Evolutionary conservation across 2,888 invertebrate species (phyloP), one percentile per base, ranked within the genome.

Genomic region (Callimorpha dominula): DNA sequence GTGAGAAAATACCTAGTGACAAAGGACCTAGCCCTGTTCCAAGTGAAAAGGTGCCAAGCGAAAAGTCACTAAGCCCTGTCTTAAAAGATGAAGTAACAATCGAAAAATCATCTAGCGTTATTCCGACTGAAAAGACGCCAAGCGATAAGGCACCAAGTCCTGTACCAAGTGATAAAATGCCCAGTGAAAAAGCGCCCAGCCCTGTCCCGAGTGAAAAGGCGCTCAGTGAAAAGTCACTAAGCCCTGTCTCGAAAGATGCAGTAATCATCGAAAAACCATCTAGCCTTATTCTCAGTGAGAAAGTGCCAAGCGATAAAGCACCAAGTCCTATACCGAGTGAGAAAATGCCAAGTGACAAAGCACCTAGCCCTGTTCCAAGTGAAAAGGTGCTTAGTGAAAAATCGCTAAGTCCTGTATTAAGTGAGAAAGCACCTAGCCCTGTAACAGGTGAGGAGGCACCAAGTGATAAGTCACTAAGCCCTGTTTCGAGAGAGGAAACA

Each of bases 371-470:
- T 0, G 6, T 4, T 0, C 17, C 60, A 0, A 77, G 31, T 49
- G 62, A 49, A 0, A n/a, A n/a, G n/a, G n/a, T n/a, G n/a, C 17
- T 63, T 12, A 57, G 46, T 14, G 68, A 74, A 1, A 71, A 76
- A 50, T 20, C 64, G 11, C 70, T 54, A 8, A 68, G 71, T 0
- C 17, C 43, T 9, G 20, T 14, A 15, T 15, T n/a, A 12, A 71
- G 69, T 12, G 76, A 75, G 0, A 78, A 64, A 31, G 49, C 6
- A 17, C 65, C 46, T 0, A 79, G 70, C 20, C n/a, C n/a, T n/a
- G n/a, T n/a, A n/a, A n/a, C n/a, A n/a, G n/a, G n/a, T n/a, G 80
- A 83, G 0, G 77, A 82, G 42, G 6, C 54, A 14, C 4, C 52
- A 11, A 65, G 57, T 8, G 71, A 66, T 0, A 70, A 72, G n/a